A percentile compares a stretch with the other conserved stretches of the same genome.
Evolutionary conservation across 2,888 invertebrate species (phyloP).

Genomic region (Rosalia funebris): DNA sequence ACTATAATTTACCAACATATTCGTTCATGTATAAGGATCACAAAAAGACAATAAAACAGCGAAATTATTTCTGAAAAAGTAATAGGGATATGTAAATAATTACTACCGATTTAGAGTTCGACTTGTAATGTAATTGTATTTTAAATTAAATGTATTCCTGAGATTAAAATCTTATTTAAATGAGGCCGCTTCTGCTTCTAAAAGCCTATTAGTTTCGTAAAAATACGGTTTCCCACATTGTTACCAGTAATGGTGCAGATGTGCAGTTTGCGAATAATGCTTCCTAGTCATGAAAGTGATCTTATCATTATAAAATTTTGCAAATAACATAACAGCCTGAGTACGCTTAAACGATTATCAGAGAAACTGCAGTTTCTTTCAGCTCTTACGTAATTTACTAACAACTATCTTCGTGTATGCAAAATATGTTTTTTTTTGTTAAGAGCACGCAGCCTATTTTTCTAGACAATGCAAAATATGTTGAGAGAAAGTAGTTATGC

Average conservation of each 20-base stretch:
- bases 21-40: too few relatives aligned
- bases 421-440: neutral
- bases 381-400: conserved; percentile 1
- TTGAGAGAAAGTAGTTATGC: neutral
- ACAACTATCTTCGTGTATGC: neutral
- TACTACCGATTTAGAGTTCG: too few relatives aligned
- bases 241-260: conserved; percentile 5
- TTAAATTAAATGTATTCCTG: too few relatives aligned
- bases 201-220: neutral
- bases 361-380: neutral
- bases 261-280: conserved; percentile 13
- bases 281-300: conserved; percentile 26
- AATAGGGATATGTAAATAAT: too few relatives aligned
- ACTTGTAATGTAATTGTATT: too few relatives aligned
- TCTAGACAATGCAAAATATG: neutral
- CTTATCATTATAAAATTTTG: conserved; percentile 16
- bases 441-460: neutral
- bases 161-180: too few relatives aligned
- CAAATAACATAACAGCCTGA: conserved; percentile 5
- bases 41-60: too few relatives aligned
- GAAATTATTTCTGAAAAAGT: too few relatives aligned
- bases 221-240: conserved; percentile 8
- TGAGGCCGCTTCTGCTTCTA: too few relatives aligned
- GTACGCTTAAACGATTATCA: neutral
- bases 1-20: too few relatives aligned